These are phyloP conservation scores for Macropodus opercularis DNA, from an alignment of 2,797 vertebrate genomes.

Conservation along the genomic window DNA sequence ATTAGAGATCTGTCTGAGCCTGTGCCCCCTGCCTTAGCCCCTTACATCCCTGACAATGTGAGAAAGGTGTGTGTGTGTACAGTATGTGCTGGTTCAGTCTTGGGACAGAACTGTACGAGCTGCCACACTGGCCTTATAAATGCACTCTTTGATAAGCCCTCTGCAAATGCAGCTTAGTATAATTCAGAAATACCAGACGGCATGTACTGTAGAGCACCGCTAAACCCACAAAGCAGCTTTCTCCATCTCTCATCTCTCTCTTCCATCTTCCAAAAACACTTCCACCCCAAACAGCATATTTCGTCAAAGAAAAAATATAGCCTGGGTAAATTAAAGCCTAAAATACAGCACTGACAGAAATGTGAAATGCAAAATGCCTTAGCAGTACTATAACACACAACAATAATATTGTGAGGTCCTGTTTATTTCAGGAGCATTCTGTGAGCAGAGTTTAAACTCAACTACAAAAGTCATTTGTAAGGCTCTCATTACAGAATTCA, in stretches of 20 bases:
- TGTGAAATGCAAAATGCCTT: too few relatives aligned
- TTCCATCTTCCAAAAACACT: conserved; percentile 63
- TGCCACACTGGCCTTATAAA: conserved; percentile 60
- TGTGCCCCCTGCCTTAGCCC: conserved; percentile 9
- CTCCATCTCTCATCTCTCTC: conserved; percentile 63
- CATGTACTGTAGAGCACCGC: conserved; percentile 55
- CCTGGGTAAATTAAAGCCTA: too few relatives aligned
- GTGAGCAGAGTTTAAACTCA: too few relatives aligned
- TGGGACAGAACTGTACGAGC: conserved; percentile 49
- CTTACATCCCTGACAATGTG: conserved; percentile 37
- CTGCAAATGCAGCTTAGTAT: conserved; percentile 74
- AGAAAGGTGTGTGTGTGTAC: conserved; percentile 46
- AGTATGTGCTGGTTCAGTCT: conserved; percentile 18
- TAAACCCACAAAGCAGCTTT: conserved; percentile 78
- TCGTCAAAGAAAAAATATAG: conserved; percentile 43
- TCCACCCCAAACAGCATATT: conserved; percentile 43
- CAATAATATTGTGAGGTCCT: too few relatives aligned
- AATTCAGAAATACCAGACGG: conserved; percentile 78
- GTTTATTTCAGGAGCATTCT: too few relatives aligned
- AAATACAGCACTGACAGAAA: too few relatives aligned
- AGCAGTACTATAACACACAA: too few relatives aligned
- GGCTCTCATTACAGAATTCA: too few relatives aligned
- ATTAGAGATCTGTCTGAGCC: conserved; percentile 68
- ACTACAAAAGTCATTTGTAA: too few relatives aligned
- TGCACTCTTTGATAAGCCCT: conserved; percentile 62